Conservation (phyloP, 1,140 invertebrate genomes). For the Liolophura sinensis region DNA sequence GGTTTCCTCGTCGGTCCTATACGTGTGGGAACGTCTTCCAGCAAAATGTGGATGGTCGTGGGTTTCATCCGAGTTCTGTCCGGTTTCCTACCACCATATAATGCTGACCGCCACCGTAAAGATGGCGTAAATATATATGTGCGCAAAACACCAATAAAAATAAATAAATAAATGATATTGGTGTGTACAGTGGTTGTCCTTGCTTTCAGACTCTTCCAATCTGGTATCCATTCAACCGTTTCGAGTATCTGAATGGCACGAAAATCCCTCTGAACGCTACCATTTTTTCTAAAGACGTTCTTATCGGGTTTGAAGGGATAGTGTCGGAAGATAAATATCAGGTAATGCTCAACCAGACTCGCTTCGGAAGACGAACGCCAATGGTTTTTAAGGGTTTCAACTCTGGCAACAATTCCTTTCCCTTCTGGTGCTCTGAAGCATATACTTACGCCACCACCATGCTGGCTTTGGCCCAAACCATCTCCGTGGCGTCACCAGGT, state of each 20-base stretch:
- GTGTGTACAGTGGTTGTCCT: not conserved
- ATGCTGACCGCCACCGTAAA: not conserved
- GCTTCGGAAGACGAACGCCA: conserved; percentile 39
- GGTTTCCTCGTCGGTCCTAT: not conserved
- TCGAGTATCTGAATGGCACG: conserved; percentile 43
- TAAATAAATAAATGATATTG: not conserved
- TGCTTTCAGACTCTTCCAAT: conserved; percentile 35
- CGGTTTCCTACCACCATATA: too few species aligned
- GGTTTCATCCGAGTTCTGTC: not conserved
- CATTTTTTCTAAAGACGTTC: conserved; percentile 9
- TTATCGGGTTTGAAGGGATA: conserved; percentile 30
- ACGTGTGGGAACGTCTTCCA: not conserved
- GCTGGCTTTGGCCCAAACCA: conserved; percentile 35
- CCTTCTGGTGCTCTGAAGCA: conserved; percentile 42
- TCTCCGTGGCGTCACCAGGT: too few species aligned
- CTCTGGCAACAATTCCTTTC: conserved; percentile 24
- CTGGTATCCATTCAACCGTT: conserved; percentile 39
- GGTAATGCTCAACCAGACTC: conserved; percentile 28
- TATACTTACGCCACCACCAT: conserved; percentile 41
- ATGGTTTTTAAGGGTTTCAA: conserved; percentile 42
- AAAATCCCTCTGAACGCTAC: conserved; percentile 14
- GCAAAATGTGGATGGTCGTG: not conserved
- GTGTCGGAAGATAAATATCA: conserved; percentile 25
- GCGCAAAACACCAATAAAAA: not conserved
- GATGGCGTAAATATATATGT: not conserved